These are phyloP conservation scores for Cartodere bifasciata DNA, from an alignment of 2,888 invertebrate genomes.

Conservation along the genomic window DNA sequence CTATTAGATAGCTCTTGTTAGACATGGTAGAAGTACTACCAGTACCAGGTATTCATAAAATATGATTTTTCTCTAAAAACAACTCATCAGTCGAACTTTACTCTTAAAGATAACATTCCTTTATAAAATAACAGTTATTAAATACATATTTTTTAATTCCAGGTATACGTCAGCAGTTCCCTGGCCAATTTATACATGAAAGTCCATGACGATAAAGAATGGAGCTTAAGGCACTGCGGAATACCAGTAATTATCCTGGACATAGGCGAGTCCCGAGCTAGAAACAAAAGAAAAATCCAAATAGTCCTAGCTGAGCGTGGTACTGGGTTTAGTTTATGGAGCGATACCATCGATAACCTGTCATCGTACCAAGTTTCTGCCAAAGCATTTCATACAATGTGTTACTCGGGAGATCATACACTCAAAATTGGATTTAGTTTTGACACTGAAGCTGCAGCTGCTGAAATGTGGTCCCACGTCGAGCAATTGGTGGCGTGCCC, in stretches of 20 bases:
- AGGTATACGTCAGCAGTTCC: conserved; percentile 63
- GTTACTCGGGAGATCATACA: conserved; percentile 63
- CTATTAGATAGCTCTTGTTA: too few relatives aligned
- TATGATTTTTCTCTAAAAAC: too few relatives aligned
- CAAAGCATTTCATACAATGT: conserved; percentile 71
- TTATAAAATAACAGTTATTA: conserved; percentile 1
- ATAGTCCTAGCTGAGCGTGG: conserved; percentile 41
- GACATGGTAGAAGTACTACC: too few relatives aligned
- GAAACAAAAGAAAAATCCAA: conserved; percentile 51
- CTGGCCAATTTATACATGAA: conserved; percentile 60
- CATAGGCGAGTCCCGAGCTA: conserved; percentile 58
- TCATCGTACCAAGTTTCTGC: conserved; percentile 59
- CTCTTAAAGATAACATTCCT: too few relatives aligned
- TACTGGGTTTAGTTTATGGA: conserved; percentile 71
- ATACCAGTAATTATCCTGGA: conserved; percentile 68
- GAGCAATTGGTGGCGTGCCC: conserved; percentile 61
- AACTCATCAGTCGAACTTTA: too few relatives aligned
- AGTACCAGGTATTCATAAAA: too few relatives aligned
- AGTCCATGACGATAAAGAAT: conserved; percentile 42
- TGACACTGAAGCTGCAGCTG: conserved; percentile 59
- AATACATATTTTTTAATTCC: conserved; percentile 17
- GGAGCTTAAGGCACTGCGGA: conserved; percentile 66
- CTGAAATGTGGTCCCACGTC: conserved; percentile 55
- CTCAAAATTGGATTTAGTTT: conserved; percentile 68
- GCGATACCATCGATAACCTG: conserved; percentile 66